Conservation (phyloP, 1,140 invertebrate genomes). For the Brachystomella parvula region DNA sequence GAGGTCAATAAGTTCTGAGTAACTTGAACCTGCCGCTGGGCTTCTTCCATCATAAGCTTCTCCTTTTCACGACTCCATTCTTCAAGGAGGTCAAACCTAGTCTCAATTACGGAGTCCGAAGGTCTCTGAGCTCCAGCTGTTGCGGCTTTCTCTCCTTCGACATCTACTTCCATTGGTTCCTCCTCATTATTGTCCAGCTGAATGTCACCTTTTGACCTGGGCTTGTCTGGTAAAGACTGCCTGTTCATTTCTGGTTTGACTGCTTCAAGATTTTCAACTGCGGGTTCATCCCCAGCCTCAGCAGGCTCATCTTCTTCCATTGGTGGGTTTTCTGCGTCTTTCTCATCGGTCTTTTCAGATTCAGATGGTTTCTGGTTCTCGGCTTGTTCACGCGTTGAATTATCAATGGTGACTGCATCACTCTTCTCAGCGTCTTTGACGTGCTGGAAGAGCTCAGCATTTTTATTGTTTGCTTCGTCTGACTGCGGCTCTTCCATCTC, state of each 20-base stretch:
- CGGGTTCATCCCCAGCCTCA: constrained; percentile 17
- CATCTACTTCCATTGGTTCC: constrained; percentile 51
- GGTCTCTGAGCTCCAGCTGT: constrained; percentile 61
- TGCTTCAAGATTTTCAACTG: constrained; percentile 42
- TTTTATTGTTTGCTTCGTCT: constrained; percentile 42
- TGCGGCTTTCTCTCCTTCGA: constrained; percentile 64
- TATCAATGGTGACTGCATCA: constrained; percentile 51
- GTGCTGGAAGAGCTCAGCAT: constrained; percentile 70
- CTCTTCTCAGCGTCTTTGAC: constrained; percentile 66
- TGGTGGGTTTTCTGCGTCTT: constrained; percentile 45
- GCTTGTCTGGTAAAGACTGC: constrained; percentile 36
- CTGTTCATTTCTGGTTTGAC: constrained; percentile 14
- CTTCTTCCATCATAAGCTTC: constrained; percentile 39
- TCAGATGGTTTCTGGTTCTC: constrained; percentile 56
- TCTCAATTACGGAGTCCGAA: constrained; percentile 58
- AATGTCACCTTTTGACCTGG: background rate
- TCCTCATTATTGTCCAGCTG: constrained; percentile 24
- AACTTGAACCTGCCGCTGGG: constrained; percentile 18
- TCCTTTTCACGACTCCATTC: constrained; percentile 40
- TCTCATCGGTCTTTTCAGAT: constrained; percentile 38
- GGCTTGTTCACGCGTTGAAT: constrained; percentile 67
- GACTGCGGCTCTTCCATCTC: constrained; percentile 42
- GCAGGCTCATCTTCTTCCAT: constrained; percentile 45
- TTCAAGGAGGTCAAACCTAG: constrained; percentile 24
- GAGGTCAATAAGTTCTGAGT: constrained; percentile 49